These are phyloP conservation scores for Myanophis thanlyinensis DNA, from an alignment of 2,113 vertebrate genomes.

Conservation along the genomic window DNA sequence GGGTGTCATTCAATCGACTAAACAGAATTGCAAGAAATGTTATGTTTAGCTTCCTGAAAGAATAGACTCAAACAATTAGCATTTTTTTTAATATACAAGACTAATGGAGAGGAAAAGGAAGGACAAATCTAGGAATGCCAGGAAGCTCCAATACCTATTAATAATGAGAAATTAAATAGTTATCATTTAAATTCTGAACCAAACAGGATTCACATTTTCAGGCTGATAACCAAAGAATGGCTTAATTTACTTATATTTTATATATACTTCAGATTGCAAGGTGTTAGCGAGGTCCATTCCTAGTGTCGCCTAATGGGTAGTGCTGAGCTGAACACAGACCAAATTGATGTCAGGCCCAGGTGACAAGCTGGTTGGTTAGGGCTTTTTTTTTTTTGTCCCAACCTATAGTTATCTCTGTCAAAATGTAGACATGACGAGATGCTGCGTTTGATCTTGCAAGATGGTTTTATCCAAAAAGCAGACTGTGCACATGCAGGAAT, in stretches of 20 bases:
- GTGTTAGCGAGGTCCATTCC: background rate
- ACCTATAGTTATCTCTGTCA: background rate
- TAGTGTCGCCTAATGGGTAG: background rate
- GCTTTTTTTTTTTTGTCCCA: background rate
- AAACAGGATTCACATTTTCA: background rate
- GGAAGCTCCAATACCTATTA: background rate
- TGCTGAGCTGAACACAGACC: background rate
- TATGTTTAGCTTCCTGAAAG: background rate
- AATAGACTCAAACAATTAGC: background rate
- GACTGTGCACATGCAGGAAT: background rate
- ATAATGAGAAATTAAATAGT: background rate
- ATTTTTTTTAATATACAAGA: background rate
- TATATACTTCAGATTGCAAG: background rate
- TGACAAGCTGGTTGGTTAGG: background rate
- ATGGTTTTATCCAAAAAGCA: background rate
- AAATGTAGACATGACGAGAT: background rate
- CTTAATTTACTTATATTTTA: background rate
- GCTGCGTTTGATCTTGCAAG: background rate
- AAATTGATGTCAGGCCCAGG: background rate
- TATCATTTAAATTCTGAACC: background rate
- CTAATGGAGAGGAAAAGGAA: background rate
- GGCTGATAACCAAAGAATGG: background rate
- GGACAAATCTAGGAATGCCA: background rate
- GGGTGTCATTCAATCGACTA: slow-evolving; percentile 91
- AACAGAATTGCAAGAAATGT: background rate